Evolutionary conservation across 2,888 invertebrate genomes (phyloP), one percentile per base, ranked within the genome.

Genomic region (Criorhina ranunculi): DNA sequence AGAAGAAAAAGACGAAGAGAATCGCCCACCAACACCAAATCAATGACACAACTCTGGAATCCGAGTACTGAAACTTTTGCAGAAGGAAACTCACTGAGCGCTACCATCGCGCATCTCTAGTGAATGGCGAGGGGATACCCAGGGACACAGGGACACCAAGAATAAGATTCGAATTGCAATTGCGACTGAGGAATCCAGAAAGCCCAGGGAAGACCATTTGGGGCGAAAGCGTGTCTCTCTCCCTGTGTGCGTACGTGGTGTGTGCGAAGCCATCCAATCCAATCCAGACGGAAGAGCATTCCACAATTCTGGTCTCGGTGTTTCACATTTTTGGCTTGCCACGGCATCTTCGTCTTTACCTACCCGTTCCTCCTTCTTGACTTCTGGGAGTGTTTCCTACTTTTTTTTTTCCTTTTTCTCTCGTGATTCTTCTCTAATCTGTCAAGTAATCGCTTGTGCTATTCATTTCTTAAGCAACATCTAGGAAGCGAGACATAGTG

Each of bases 231-330:
- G 70, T 80, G 75, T 78, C 73, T 76, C 64, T 42, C 31, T 59
- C 5, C 11, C 1, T 72, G 70, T 72, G 12, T 67, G 59, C 19
- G 42, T 64, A 57, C 7, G 29, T 42, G 29, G 51, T 60, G 60
- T 24, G 15, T 31, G 57, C 42, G 60, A 53, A 40, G 17, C 29
- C 46, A 55, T 77, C 72, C 35, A n/a, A n/a, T n/a, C n/a, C n/a
- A n/a, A 85, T 70, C 70, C 75, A 85, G 75, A 85, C 85, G 80
- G 85, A 85, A 85, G 80, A 85, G 64, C 75, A 85, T 80, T 85
- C 85, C 85, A 70, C 75, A 80, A 42, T 66, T 70, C 85, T 80
- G 46, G 75, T 85, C 75, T 53, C 12, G 40, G 59, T 80, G 70
- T 37, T 66, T 79, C 64, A n/a, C n/a, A 55, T 75, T 80, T 85